These are phyloP conservation scores for Apostichopus californicus DNA, from an alignment of 35 echinoderm and acorn worm species.

Conservation along the genomic window DNA sequence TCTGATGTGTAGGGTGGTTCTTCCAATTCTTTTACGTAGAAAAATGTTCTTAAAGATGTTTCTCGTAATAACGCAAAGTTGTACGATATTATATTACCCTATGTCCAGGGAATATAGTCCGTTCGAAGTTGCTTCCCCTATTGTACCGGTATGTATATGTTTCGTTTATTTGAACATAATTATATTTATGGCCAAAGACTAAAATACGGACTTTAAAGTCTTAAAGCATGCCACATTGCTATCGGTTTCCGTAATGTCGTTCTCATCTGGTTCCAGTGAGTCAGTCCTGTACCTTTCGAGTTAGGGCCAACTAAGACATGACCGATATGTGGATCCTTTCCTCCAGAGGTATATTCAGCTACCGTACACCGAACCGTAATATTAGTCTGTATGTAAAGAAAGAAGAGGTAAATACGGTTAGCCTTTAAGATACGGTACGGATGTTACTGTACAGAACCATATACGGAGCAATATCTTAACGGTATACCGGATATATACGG, in stretches of 20 bases:
- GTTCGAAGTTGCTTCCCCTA: too few relatives aligned
- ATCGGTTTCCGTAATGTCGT: constrained; percentile 83
- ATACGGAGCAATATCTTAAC: too few relatives aligned
- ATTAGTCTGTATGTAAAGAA: constrained; percentile 59
- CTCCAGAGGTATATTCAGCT: constrained; percentile 60
- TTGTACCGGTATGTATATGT: not conserved
- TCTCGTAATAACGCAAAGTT: too few relatives aligned
- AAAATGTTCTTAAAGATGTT: too few relatives aligned
- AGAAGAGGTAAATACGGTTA: not conserved
- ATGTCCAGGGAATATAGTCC: too few relatives aligned
- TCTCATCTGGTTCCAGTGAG: constrained; percentile 98
- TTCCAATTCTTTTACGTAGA: too few relatives aligned
- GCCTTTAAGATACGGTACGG: not conserved
- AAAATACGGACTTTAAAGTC: not conserved
- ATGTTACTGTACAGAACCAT: too few relatives aligned
- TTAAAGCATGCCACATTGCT: constrained; percentile 95
- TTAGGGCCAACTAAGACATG: constrained; percentile 88
- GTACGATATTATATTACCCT: too few relatives aligned
- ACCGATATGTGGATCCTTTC: constrained; percentile 85
- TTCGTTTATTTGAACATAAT: not conserved
- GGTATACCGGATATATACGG: too few relatives aligned
- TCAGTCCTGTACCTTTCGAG: constrained; percentile 73
- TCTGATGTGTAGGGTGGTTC: too few relatives aligned
- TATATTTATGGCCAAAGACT: not conserved
- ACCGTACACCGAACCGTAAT: constrained; percentile 87